A percentile compares a stretch with the other conserved stretches of the same genome.
These are phyloP conservation scores for Anguilla obscura DNA, from an alignment of 2,797 vertebrate genomes.

Conservation along the genomic window DNA sequence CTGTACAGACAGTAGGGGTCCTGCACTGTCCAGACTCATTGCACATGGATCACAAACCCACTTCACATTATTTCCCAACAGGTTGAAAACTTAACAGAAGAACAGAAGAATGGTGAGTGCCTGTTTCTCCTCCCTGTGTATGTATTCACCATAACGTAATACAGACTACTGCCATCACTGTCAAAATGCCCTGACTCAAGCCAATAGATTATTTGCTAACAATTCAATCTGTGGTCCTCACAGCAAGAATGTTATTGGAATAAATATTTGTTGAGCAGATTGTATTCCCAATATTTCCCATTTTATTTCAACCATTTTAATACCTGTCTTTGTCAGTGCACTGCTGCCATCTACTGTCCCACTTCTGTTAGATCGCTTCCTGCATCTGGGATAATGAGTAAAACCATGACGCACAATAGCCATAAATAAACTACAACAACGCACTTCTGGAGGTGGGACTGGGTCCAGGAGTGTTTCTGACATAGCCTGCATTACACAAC, in stretches of 20 bases:
- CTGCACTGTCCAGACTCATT: background rate
- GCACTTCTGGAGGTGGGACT: background rate
- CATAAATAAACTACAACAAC: background rate
- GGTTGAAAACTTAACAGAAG: constrained; percentile 80
- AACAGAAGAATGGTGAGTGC: constrained; percentile 79
- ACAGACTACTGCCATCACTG: background rate
- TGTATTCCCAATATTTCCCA: background rate
- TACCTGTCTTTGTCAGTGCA: background rate
- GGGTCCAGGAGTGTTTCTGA: background rate
- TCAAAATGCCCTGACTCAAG: background rate
- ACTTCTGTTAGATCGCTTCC: background rate
- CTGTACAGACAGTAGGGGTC: background rate
- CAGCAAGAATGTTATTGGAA: background rate
- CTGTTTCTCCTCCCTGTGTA: background rate
- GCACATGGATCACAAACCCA: background rate
- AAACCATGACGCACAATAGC: background rate
- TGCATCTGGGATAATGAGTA: background rate
- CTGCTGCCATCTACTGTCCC: background rate
- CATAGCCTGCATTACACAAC: background rate
- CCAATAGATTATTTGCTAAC: background rate
- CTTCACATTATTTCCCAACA: constrained; percentile 46
- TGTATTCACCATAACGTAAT: background rate
- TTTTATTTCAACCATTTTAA: background rate
- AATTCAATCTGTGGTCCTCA: background rate
- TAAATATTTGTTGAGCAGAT: background rate